phyloP scores from a whole-genome alignment of 1,140 invertebrate species.

The Trissolcus basalis region DNA sequence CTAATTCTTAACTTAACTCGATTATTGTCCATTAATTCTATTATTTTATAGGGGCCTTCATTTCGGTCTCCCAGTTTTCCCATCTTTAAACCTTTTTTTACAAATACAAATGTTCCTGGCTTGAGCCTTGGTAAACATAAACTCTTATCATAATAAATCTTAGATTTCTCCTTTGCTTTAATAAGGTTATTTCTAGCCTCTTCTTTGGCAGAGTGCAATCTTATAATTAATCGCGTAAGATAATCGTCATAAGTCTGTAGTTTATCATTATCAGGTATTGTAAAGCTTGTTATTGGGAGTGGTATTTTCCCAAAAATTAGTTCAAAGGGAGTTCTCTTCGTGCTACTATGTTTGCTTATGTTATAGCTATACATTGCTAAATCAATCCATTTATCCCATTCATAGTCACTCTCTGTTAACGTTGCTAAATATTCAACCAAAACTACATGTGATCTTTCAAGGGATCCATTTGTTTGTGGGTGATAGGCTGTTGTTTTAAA shows the following conservation, averaged over 20 bases:
- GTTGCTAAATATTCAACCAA: slow-evolving; percentile 48
- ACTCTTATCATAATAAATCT: no score
- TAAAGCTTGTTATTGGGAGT: background rate
- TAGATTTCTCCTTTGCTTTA: no score
- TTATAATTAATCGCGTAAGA: background rate
- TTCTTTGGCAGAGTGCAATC: no score
- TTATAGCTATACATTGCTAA: slow-evolving; percentile 14
- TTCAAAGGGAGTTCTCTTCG: slow-evolving; percentile 21
- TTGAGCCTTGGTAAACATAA: no score
- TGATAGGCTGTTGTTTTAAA: slow-evolving; percentile 52
- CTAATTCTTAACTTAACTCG: no score
- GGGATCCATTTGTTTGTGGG: slow-evolving; percentile 53
- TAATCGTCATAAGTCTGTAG: slow-evolving; percentile 3
- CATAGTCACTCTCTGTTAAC: background rate
- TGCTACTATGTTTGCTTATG: slow-evolving; percentile 2
- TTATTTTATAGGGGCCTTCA: no score
- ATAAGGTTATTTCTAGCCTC: no score
- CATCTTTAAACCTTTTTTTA: no score
- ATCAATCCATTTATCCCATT: slow-evolving; percentile 18
- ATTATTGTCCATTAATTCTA: no score
- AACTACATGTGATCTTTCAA: slow-evolving; percentile 54
- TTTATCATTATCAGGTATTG: background rate
- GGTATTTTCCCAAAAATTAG: slow-evolving; percentile 7
- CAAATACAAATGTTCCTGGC: no score
- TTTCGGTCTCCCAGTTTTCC: no score